Evolutionary conservation across 2,113 vertebrate species (phyloP), one percentile per base, ranked within the genome.

Genomic region (Empidonax traillii): DNA sequence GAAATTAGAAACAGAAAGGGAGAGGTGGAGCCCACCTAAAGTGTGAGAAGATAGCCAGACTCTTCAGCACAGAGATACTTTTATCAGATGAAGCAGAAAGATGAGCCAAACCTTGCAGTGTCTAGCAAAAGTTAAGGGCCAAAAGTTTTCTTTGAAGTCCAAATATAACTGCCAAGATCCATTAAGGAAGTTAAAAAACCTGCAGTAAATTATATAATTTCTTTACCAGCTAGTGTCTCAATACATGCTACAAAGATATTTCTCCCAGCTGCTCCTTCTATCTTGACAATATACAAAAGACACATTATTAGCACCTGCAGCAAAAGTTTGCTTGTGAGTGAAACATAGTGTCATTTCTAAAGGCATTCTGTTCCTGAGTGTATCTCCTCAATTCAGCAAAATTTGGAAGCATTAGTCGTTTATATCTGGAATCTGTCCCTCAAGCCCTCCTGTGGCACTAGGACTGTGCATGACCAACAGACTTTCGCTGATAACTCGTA

Each of bases 401-500:
- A 86, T 46, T 37, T 76, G 49, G 51, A 87, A 96, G 63, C 11
- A 3, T 65, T 65, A 39, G 59, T 41, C 23, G 23, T 81, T 91
- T 92, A 13, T n/a, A 44, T 23, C 71, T 86, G 37, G 11, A 59
- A 27, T 62, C 35, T 91, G 43, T 33, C 18, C 56, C 31, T 58
- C 21, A 44, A 76, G 56, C 14, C 27, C 21, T 73, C 17, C 8
- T 52, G 1, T 59, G 46, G 16, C 46, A 39, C 56, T 88, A 43
- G 24, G 71, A 19, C 14, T 47, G 14, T 24, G 35, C 27, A 15
- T 53, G 59, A 49, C 62, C 53, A 76, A 53, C 14, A 3, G 10
- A 77, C 5, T 71, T 92, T 87, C 56, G 31, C 28, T 93, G 85
- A 69, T 33, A 97, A 92, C 19, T 92, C 85, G 59, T 51, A 95